Percentiles rank a stretch among this genome's conserved stretches.
Conservation (phyloP, 2,113 vertebrate genomes). For the Leiothrix lutea region DNA sequence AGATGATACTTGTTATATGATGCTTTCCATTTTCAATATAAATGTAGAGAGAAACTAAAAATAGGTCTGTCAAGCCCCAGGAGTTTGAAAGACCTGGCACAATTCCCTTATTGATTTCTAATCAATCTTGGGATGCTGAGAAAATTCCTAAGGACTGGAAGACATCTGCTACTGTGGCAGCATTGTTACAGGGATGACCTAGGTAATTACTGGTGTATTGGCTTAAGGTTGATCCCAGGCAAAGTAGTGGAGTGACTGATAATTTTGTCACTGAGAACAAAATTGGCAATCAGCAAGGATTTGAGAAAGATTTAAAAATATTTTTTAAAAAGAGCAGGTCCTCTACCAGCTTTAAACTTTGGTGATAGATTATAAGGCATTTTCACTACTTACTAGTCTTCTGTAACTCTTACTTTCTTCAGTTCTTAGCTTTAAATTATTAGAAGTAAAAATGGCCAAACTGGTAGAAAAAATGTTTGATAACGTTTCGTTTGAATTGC, state of each 20-base stretch:
- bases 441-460: background rate
- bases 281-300: background rate
- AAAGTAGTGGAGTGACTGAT: background rate
- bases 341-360: background rate
- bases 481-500: background rate
- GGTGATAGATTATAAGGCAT: background rate
- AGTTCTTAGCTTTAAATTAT: background rate
- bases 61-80: background rate
- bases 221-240: background rate
- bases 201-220: background rate
- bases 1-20: background rate
- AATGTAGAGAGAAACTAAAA: background rate
- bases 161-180: background rate
- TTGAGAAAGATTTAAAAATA: background rate
- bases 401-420: background rate
- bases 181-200: background rate
- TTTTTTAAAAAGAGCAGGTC: accelerated
- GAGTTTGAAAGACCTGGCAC: background rate
- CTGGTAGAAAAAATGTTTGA: background rate
- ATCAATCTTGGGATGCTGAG: background rate
- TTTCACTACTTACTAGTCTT: background rate
- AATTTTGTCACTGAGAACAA: background rate
- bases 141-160: background rate
- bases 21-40: background rate
- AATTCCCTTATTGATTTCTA: conserved; percentile 12